Conservation (phyloP, 1,140 invertebrate species). For the Drosophila persimilis region DNA sequence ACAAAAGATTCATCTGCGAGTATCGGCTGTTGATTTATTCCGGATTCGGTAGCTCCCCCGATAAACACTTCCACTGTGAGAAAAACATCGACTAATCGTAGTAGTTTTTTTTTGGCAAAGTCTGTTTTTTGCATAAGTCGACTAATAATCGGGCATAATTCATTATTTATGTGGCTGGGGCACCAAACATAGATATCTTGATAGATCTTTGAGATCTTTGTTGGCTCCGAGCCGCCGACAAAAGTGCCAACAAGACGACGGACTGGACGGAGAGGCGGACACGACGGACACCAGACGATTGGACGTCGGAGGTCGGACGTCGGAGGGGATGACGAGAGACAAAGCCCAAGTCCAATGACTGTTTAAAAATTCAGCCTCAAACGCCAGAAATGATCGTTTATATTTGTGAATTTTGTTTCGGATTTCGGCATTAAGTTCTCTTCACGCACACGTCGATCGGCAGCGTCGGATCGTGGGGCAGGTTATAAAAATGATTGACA, state of each 20-base stretch:
- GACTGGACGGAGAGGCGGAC: no score
- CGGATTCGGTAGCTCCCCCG: conserved; percentile 16
- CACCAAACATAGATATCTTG: conserved; percentile 46
- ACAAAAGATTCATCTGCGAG: conserved; percentile 1
- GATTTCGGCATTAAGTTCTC: conserved; percentile 71
- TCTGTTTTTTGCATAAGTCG: conserved; percentile 66
- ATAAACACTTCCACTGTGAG: conserved; percentile 40
- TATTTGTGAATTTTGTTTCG: conserved; percentile 22
- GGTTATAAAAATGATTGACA: conserved; percentile 82
- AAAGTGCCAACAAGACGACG: conserved; percentile 54
- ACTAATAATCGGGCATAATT: conserved; percentile 78
- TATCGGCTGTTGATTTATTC: conserved; percentile 19
- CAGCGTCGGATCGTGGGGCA: conserved; percentile 12
- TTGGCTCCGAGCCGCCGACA: conserved; percentile 50
- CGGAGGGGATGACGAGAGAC: conserved; percentile 22
- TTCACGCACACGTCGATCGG: conserved; percentile 55
- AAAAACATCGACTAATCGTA: conserved; percentile 63
- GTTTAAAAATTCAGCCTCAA: conserved; percentile 72
- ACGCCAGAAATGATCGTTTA: conserved; percentile 37
- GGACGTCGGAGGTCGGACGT: no score
- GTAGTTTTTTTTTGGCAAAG: conserved; percentile 67
- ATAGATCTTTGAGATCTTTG: conserved; percentile 68
- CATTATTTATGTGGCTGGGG: conserved; percentile 68
- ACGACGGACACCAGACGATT: no score
- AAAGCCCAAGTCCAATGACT: conserved; percentile 71